Evolutionary conservation across 2,113 vertebrate genomes (phyloP).

Genomic region (Sialia sialis): DNA sequence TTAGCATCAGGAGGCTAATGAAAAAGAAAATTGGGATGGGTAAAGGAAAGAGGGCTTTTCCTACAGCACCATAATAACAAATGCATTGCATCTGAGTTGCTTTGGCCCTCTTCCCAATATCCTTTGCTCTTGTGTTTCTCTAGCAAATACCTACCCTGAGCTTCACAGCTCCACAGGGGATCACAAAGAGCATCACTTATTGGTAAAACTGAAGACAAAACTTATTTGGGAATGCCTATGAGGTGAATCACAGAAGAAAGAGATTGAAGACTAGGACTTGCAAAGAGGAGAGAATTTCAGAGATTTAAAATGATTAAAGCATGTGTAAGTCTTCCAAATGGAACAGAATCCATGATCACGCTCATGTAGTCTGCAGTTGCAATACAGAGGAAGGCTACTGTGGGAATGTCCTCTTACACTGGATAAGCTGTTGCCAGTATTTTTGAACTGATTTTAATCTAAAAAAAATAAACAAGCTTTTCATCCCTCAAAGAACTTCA

Average conservation of each 20-base stretch:
- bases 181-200: background rate
- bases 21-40: slow-evolving; percentile 70
- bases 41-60: slow-evolving; percentile 58
- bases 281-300: background rate
- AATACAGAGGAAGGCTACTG: background rate
- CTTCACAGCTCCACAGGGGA: background rate
- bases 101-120: slow-evolving; percentile 1
- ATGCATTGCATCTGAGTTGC: slow-evolving; percentile 45
- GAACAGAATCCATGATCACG: background rate
- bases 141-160: slow-evolving; percentile 1
- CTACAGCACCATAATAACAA: slow-evolving; percentile 17
- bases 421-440: background rate
- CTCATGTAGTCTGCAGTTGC: background rate
- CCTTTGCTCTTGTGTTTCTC: slow-evolving; percentile 4
- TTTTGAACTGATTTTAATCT: background rate
- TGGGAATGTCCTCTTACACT: background rate
- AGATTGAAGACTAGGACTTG: background rate
- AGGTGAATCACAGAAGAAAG: background rate
- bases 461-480: background rate
- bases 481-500: background rate
- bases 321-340: background rate
- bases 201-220: background rate
- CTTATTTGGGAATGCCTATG: background rate
- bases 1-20: slow-evolving; percentile 71
- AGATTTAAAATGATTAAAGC: background rate